Evolutionary conservation across 2,797 vertebrate genomes (phyloP), one percentile per base, ranked within the genome.

Genomic region (Gobio occitaniae): DNA sequence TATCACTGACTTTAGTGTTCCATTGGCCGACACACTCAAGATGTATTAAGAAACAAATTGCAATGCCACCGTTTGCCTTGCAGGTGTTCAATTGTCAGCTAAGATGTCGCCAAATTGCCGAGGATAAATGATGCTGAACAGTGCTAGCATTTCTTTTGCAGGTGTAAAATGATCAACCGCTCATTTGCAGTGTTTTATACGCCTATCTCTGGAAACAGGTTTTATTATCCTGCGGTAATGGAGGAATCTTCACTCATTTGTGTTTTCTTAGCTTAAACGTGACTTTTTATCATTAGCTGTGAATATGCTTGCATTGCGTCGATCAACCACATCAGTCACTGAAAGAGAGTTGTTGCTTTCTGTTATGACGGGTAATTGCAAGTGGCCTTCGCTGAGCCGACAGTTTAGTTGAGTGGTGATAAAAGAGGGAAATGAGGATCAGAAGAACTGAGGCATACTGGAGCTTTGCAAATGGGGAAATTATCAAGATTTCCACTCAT

Each of bases 101-200:
- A 84, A 85, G 78, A 84, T 86, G 71, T 78, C 76, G 70, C 48
- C 83, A 84, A 11, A 52, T 81, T 84, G 90, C 76, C 91, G 86
- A 38, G 69, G 25, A 47, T 84, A 84, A 78, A 48, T 78, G 2
- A 78, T 63, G 13, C 15, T 79, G 47, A 66, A 80, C 2, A 50
- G 78, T 48, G 16, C 44, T n/a, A 32, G 29, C 44, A 52, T 52
- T 68, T 79, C 44, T 54, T 41, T 56, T 29, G 48, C 48, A 81
- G 79, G 66, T 81, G 65, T 71, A 71, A 41, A 59, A 82, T 38
- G 32, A 44, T 29, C 66, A 82, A 7, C 16, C 9, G 38, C 16
- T 44, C 38, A 69, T 80, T 72, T 82, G 15, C 68, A 56, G 15
- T 6, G 32, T 71, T 71, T 71, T 82, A 71, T 12, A 52, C 12